Evolutionary conservation across 2,113 vertebrate genomes (phyloP), one percentile per base, ranked within the genome.

Genomic region (Xiphophorus couchianus): DNA sequence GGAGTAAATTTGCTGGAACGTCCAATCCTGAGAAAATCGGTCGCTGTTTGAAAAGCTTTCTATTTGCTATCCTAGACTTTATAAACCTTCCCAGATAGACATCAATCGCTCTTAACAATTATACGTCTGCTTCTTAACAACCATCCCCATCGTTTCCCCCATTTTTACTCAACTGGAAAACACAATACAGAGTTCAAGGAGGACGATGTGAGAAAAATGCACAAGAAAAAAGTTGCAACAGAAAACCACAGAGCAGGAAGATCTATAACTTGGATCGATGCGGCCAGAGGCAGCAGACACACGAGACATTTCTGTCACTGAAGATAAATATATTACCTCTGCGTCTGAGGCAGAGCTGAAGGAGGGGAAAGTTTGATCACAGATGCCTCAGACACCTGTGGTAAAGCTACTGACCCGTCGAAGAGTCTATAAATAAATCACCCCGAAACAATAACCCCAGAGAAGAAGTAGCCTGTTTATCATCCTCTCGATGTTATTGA

Each of bases 261-360:
- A 89, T 83, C 83, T 71, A 89, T 74, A 76, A 2, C 3, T 31
- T 48, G 1, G 51, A 87, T 91, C 90, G 66, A 90, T 90, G 78
- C 68, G 14, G 22, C 68, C 51, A 4, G 73, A 14, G 17, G 76
- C 76, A 62, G 65, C 69, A 67, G 82, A 82, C 71, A 75, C 74
- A 77, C 82, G 80, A 84, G 77, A 84, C 74, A 63, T 69, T 66
- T 66, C 80, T 75, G 66, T 74, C 72, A 66, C 75, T 74, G 69
- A 86, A 85, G 81, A 85, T 81, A 71, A 85, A 86, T 85, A 77
- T 39, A 67, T 81, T 76, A 54, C 3, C 29, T 11, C 13, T 33
- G 19, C 69, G 68, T 73, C 71, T 13, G 15, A 72, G 82, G 76
- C 70, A 77, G 64, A 62, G 44, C 22, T 29, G 60, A 1, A 13